Conservation (phyloP, 2,888 invertebrate genomes). For the Phragmatobia fuliginosa region DNA sequence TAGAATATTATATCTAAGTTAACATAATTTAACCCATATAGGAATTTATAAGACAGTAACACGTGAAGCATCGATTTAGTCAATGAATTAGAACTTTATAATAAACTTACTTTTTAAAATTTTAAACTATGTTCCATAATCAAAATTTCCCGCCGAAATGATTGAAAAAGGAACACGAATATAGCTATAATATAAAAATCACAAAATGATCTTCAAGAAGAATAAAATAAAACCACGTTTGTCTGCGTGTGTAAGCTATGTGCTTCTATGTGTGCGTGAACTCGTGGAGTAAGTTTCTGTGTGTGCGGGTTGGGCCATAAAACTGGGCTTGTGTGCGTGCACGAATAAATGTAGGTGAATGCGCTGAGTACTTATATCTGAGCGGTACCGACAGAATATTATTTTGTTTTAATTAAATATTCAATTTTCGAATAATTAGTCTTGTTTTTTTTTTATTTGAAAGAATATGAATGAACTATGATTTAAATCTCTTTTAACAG, state of each 20-base stretch:
- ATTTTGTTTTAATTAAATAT: slow-evolving; percentile 49
- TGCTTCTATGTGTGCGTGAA: slow-evolving; percentile 70
- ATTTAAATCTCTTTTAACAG: not conserved
- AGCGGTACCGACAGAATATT: slow-evolving; percentile 59
- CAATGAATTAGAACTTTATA: not conserved
- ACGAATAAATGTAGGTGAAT: slow-evolving; percentile 85
- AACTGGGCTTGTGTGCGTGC: slow-evolving; percentile 75
- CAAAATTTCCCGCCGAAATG: slow-evolving; percentile 5
- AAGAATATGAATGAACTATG: not conserved
- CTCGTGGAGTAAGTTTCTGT: slow-evolving; percentile 43
- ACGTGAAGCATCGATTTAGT: not conserved
- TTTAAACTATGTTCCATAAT: not conserved
- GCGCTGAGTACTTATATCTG: slow-evolving; percentile 74
- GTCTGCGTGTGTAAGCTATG: slow-evolving; percentile 70
- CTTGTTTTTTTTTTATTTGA: slow-evolving; percentile 9
- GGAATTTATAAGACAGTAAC: too few species aligned
- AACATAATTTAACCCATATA: too few species aligned
- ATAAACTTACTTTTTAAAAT: not conserved
- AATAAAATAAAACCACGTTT: slow-evolving; percentile 52
- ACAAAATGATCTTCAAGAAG: slow-evolving; percentile 38
- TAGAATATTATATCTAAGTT: too few species aligned
- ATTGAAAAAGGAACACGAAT: not conserved
- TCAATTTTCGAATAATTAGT: slow-evolving; percentile 20
- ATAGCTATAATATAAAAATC: slow-evolving; percentile 27
- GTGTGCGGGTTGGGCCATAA: slow-evolving; percentile 66